Percentiles rank a stretch among this genome's conserved stretches.
Evolutionary conservation across 2,888 invertebrate species (phyloP).

Genomic region (Anarsia innoxiella): DNA sequence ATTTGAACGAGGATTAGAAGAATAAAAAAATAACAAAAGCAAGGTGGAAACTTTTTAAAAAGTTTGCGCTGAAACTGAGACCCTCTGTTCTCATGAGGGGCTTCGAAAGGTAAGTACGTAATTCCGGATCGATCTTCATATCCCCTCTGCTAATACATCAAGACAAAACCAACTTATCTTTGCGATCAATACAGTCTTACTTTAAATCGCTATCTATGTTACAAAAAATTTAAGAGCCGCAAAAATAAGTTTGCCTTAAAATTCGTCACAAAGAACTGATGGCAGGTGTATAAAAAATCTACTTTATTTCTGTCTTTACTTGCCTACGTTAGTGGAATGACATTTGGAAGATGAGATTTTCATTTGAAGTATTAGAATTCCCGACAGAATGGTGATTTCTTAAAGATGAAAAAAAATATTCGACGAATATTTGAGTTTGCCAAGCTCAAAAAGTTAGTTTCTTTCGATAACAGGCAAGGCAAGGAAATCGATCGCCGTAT

Average conservation of each 20-base stretch:
- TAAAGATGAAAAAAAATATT: no score
- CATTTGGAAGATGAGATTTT: no score
- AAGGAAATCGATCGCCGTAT: no score
- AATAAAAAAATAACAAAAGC: conserved; percentile 19
- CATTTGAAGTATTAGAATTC: no score
- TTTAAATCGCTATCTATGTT: background rate
- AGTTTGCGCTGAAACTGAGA: conserved; percentile 16
- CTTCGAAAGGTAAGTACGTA: conserved; percentile 27
- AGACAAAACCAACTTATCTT: conserved; percentile 18
- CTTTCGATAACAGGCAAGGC: no score
- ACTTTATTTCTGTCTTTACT: conserved; percentile 11
- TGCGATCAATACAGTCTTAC: conserved; percentile 8
- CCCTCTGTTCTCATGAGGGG: conserved; percentile 22
- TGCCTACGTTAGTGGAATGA: conserved; percentile 5
- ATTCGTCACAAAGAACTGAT: conserved; percentile 18
- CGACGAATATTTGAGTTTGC: no score
- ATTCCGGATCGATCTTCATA: conserved; percentile 28
- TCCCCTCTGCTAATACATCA: conserved; percentile 29
- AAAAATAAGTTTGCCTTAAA: conserved; percentile 6
- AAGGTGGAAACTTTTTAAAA: conserved; percentile 11
- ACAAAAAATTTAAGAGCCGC: background rate
- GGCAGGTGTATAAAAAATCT: conserved; percentile 28
- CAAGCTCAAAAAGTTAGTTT: no score
- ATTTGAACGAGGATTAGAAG: no score
- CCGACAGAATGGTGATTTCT: no score